These are phyloP conservation scores for Atherinomorus stipes DNA, from an alignment of 2,113 vertebrate genomes.

Conservation along the genomic window DNA sequence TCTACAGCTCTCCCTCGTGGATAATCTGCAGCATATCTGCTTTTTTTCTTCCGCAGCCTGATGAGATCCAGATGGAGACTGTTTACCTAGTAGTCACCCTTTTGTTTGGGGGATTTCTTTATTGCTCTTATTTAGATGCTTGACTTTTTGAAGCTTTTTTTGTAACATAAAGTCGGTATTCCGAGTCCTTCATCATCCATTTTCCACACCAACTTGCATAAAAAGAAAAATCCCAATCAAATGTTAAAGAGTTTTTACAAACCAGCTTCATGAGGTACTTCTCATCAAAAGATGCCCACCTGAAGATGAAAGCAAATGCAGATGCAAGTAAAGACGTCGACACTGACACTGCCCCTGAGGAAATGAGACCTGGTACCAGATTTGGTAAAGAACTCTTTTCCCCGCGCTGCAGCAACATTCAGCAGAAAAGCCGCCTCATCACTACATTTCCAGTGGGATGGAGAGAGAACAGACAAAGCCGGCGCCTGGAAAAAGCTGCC, in stretches of 20 bases:
- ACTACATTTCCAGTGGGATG: conserved; percentile 38
- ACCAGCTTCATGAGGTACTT: neutral
- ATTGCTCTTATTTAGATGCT: no score
- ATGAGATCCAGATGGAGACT: no score
- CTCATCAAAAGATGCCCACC: neutral
- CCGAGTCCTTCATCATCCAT: no score
- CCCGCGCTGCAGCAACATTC: conserved; percentile 21
- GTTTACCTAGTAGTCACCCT: no score
- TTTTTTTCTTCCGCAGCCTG: no score
- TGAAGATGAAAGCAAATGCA: conserved; percentile 12
- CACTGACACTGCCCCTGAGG: conserved; percentile 15
- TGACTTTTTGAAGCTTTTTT: no score
- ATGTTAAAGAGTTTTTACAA: neutral
- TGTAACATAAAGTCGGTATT: no score
- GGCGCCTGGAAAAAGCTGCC: conserved; percentile 51
- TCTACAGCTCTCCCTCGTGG: neutral
- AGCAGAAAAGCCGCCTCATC: conserved; percentile 50
- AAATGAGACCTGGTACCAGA: conserved; percentile 3
- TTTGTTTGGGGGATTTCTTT: no score
- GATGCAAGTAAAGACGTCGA: conserved; percentile 19
- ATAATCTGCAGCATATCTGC: neutral
- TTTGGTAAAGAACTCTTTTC: neutral
- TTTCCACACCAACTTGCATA: no score
- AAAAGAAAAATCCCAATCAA: no score
- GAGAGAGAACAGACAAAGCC: conserved; percentile 49